Percentiles rank a stretch among this genome's conserved stretches.
Conservation (phyloP, 2,113 vertebrate genomes). For the Hippocampus mohnikei region DNA sequence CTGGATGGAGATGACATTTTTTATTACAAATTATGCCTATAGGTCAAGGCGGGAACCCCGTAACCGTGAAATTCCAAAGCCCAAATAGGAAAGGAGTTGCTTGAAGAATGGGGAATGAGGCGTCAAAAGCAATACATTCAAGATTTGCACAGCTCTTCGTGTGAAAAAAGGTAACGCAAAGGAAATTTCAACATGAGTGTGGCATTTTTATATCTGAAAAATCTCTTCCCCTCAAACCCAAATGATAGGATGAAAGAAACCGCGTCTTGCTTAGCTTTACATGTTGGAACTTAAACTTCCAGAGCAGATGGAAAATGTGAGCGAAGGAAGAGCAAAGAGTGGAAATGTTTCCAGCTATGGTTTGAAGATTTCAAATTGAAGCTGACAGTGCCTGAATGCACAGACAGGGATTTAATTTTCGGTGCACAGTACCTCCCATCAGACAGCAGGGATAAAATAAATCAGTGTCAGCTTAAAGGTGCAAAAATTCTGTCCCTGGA, state of each 20-base stretch:
- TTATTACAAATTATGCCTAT: too few species aligned
- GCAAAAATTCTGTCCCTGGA: slow-evolving; percentile 17
- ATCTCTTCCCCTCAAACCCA: not conserved
- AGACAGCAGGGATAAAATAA: slow-evolving; percentile 47
- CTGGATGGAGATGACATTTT: too few species aligned
- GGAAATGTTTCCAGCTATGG: slow-evolving; percentile 54
- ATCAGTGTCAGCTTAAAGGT: slow-evolving; percentile 52
- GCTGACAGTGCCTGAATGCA: slow-evolving; percentile 54
- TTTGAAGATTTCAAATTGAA: slow-evolving; percentile 68
- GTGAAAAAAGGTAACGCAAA: too few species aligned
- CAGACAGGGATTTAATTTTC: slow-evolving; percentile 59
- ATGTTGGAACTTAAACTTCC: slow-evolving; percentile 40
- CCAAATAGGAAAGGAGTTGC: slow-evolving; percentile 18
- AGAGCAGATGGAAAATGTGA: slow-evolving; percentile 67
- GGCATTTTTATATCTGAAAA: slow-evolving; percentile 10
- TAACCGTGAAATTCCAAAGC: slow-evolving; percentile 29
- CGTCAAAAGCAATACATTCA: slow-evolving; percentile 18
- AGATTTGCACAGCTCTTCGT: not conserved
- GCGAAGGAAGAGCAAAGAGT: slow-evolving; percentile 50
- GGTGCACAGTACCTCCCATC: slow-evolving; percentile 38
- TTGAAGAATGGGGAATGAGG: slow-evolving; percentile 22
- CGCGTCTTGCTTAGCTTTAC: slow-evolving; percentile 19
- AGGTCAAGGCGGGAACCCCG: not conserved
- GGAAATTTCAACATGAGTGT: slow-evolving; percentile 9
- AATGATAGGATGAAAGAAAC: slow-evolving; percentile 31